These are phyloP conservation scores for Ceratina japonica DNA, from an alignment of 1,140 invertebrate genomes.

Conservation along the genomic window DNA sequence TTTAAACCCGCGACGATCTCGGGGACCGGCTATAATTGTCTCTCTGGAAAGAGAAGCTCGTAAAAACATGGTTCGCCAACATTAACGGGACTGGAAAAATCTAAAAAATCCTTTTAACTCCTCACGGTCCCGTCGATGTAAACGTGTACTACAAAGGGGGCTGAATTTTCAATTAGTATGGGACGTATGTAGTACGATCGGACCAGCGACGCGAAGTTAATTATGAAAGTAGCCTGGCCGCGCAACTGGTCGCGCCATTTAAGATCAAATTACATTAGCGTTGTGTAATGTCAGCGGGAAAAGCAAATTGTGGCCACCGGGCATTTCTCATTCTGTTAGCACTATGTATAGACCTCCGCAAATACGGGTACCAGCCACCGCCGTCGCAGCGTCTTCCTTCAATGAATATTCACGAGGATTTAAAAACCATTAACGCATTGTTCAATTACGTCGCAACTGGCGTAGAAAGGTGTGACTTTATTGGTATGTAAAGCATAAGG, in stretches of 20 bases:
- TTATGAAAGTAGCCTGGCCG: conserved; percentile 12
- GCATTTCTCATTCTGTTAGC: background rate
- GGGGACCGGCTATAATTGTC: too few relatives aligned
- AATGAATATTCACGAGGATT: conserved; percentile 27
- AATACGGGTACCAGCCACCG: background rate
- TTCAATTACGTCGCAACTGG: too few relatives aligned
- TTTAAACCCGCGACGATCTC: too few relatives aligned
- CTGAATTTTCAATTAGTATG: conserved; percentile 24
- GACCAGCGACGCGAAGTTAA: conserved; percentile 4
- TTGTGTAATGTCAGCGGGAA: conserved; percentile 16
- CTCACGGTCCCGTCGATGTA: too few relatives aligned
- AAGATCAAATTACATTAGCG: conserved; percentile 34
- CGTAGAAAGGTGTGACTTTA: too few relatives aligned
- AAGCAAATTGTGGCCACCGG: background rate
- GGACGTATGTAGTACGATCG: background rate
- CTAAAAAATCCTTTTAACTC: too few relatives aligned
- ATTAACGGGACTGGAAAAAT: too few relatives aligned
- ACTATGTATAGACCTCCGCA: background rate
- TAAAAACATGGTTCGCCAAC: too few relatives aligned
- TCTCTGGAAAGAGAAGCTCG: too few relatives aligned
- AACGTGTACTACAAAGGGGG: background rate
- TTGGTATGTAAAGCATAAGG: too few relatives aligned
- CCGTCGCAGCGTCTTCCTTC: background rate
- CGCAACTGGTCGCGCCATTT: conserved; percentile 1
- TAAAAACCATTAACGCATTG: too few relatives aligned